These are phyloP conservation scores for Enteromius trimaculatus DNA, from an alignment of 2,797 vertebrate genomes.

Conservation along the genomic window DNA sequence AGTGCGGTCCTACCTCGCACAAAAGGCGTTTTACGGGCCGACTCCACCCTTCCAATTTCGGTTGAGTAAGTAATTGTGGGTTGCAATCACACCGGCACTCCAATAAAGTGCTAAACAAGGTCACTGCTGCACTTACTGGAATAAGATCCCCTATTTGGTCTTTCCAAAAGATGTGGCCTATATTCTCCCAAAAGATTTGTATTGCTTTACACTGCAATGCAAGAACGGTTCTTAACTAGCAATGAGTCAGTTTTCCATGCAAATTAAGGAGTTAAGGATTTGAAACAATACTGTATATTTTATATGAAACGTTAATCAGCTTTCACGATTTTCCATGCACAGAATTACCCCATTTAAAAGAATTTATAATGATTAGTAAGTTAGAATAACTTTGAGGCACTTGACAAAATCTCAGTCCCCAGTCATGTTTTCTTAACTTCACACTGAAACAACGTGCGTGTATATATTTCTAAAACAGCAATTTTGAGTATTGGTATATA, in stretches of 20 bases:
- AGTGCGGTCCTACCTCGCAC: conserved; percentile 77
- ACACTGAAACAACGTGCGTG: not conserved
- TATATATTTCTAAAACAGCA: not conserved
- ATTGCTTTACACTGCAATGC: not conserved
- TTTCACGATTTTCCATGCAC: not conserved
- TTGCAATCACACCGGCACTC: conserved; percentile 69
- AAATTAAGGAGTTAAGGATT: not conserved
- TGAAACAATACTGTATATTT: not conserved
- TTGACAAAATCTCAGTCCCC: not conserved
- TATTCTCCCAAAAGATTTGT: conserved; percentile 17
- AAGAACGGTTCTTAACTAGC: not conserved
- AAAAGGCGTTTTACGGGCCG: conserved; percentile 69
- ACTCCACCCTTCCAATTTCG: conserved; percentile 77
- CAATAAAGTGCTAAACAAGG: conserved; percentile 83
- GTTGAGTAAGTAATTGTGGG: conserved; percentile 78
- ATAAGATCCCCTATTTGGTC: conserved; percentile 74
- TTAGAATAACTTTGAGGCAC: not conserved
- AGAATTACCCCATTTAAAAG: not conserved
- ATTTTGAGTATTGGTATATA: not conserved
- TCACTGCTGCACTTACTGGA: conserved; percentile 78
- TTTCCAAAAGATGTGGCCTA: not conserved
- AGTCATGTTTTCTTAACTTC: not conserved
- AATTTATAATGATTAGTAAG: not conserved
- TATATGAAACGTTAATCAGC: not conserved
- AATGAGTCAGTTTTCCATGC: no score